Percentiles rank a stretch among this genome's conserved stretches.
Evolutionary conservation across 2,888 invertebrate genomes (phyloP).

Genomic region (Gasteruption jaculator): DNA sequence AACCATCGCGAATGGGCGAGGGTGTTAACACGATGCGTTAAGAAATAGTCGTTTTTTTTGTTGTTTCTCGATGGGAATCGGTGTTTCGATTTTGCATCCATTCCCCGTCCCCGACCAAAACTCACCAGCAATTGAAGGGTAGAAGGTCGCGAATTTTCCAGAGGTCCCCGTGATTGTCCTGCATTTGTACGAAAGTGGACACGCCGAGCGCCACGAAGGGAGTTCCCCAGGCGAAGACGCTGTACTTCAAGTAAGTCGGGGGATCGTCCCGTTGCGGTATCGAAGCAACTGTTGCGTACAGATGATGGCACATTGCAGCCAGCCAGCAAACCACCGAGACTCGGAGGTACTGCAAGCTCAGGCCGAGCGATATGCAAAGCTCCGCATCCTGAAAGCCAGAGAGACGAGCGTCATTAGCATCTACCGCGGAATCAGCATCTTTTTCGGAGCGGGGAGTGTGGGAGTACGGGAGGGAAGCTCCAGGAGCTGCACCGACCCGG

Average conservation of each 20-base stretch:
- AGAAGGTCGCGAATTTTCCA: constrained; percentile 53
- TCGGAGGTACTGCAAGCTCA: constrained; percentile 63
- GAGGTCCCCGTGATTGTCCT: constrained; percentile 52
- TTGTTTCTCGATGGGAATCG: constrained; percentile 2
- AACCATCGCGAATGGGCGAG: too few relatives aligned
- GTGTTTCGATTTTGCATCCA: neutral
- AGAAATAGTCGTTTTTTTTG: constrained; percentile 6
- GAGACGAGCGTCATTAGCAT: too few relatives aligned
- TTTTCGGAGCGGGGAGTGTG: too few relatives aligned
- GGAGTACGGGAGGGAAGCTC: too few relatives aligned
- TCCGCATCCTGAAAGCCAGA: constrained; percentile 63
- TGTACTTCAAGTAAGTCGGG: constrained; percentile 54
- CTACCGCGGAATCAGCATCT: too few relatives aligned
- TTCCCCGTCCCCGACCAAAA: constrained; percentile 6
- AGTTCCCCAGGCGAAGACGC: constrained; percentile 63
- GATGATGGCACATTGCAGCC: constrained; percentile 63
- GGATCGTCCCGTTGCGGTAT: constrained; percentile 46
- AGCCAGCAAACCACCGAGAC: constrained; percentile 67
- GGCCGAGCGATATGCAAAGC: constrained; percentile 59
- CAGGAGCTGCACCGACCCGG: too few relatives aligned
- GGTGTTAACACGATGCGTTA: too few relatives aligned
- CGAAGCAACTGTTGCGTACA: constrained; percentile 53
- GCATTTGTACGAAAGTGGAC: constrained; percentile 55
- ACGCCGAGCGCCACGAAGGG: constrained; percentile 57
- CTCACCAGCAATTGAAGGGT: constrained; percentile 58